phyloP scores from a whole-genome alignment of 2,113 vertebrate genomes.

The Mystacornis crossleyi region DNA sequence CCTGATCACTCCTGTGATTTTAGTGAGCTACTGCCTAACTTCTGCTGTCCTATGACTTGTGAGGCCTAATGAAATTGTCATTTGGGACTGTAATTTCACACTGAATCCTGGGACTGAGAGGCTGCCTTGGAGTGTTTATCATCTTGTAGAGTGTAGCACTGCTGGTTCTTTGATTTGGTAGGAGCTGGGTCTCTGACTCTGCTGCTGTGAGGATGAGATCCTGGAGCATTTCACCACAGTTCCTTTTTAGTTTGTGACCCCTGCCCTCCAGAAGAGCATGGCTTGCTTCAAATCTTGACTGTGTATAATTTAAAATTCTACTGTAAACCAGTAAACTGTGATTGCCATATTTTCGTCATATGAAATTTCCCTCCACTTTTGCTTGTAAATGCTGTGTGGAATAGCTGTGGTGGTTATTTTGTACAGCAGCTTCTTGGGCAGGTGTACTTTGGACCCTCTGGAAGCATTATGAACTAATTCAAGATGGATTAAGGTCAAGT shows the following conservation, averaged over 20 bases:
- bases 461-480: neutral
- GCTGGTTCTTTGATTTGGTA: neutral
- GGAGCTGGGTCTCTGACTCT: neutral
- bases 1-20: neutral
- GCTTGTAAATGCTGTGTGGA: neutral
- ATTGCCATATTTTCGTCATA: neutral
- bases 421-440: neutral
- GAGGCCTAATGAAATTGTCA: neutral
- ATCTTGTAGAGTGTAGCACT: neutral
- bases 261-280: neutral
- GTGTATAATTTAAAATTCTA: neutral
- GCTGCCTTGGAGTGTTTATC: neutral
- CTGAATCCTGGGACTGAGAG: neutral
- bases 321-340: neutral
- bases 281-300: neutral
- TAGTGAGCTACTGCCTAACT: neutral
- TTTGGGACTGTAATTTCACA: neutral
- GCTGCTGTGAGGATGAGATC: neutral
- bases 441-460: neutral
- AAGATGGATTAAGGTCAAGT: slow-evolving; percentile 8
- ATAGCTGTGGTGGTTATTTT: neutral
- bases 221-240: neutral
- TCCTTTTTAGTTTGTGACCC: neutral
- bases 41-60: neutral
- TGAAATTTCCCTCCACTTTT: neutral